Evolutionary conservation across 2,113 vertebrate species (phyloP).

Genomic region (Halichoeres trimaculatus): DNA sequence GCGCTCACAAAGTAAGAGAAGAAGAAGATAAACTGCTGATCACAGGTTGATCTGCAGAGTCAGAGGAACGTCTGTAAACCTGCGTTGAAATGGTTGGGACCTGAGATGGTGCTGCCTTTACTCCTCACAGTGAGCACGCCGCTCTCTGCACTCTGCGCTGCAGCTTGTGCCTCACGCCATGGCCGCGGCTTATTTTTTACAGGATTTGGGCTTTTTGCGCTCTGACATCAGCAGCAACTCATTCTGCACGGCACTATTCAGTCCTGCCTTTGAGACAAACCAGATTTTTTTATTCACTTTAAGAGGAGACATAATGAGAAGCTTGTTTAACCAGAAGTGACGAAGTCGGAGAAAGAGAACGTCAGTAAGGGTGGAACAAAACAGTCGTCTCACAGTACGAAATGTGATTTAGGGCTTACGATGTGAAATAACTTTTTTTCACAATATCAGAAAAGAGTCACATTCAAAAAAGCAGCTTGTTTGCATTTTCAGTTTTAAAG

Average conservation of each 20-base stretch:
- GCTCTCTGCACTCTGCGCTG: slow-evolving; percentile 38
- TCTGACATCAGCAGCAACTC: slow-evolving; percentile 8
- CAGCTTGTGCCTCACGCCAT: slow-evolving; percentile 30
- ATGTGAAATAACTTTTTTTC: too few relatives aligned
- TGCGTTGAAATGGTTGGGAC: slow-evolving; percentile 61
- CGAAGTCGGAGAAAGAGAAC: too few relatives aligned
- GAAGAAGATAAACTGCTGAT: slow-evolving; percentile 50
- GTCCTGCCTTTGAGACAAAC: background rate
- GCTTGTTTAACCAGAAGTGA: too few relatives aligned
- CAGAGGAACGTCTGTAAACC: background rate
- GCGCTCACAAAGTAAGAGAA: slow-evolving; percentile 42
- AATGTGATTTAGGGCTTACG: too few relatives aligned
- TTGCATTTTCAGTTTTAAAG: too few relatives aligned
- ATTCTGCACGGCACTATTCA: background rate
- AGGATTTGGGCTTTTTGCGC: background rate
- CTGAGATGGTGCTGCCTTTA: slow-evolving; percentile 61
- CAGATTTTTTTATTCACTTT: background rate
- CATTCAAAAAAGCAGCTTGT: too few relatives aligned
- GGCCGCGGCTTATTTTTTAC: slow-evolving; percentile 13
- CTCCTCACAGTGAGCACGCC: slow-evolving; percentile 37
- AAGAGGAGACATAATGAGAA: too few relatives aligned
- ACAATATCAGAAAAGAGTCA: too few relatives aligned
- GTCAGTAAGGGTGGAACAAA: too few relatives aligned
- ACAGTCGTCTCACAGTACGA: too few relatives aligned
- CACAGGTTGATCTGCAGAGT: slow-evolving; percentile 29